Conservation (phyloP, 2,888 invertebrate genomes). For the Pristionchus fissidentatus region DNA sequence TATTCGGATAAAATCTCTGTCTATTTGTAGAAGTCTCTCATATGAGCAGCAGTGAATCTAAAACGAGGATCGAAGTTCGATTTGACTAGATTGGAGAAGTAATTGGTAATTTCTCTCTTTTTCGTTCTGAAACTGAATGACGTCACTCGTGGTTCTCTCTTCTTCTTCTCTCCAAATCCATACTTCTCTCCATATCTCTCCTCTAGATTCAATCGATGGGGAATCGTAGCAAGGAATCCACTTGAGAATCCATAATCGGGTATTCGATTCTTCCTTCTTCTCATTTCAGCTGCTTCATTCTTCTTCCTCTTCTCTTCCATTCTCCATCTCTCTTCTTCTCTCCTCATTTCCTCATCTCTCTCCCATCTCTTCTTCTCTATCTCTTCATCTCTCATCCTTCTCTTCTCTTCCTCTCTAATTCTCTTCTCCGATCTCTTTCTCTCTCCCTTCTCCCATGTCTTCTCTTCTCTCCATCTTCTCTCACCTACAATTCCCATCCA, state of each 20-base stretch:
- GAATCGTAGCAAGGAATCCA: slow-evolving; percentile 6
- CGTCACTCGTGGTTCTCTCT: not conserved
- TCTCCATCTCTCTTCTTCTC: not conserved
- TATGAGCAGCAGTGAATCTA: no score
- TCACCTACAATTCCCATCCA: no score
- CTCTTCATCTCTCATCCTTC: not conserved
- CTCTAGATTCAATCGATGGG: not conserved
- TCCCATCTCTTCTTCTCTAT: not conserved
- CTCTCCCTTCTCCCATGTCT: no score
- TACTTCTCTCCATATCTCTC: not conserved
- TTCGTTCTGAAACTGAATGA: no score
- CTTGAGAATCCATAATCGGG: not conserved
- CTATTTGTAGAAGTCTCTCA: no score
- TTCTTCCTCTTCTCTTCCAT: not conserved
- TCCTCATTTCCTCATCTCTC: not conserved
- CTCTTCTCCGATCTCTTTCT: no score
- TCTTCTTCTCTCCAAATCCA: not conserved
- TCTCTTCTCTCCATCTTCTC: no score
- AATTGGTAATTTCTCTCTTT: no score
- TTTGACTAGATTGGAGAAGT: no score
- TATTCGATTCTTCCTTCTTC: not conserved
- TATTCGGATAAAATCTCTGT: no score
- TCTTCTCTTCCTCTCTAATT: not conserved
- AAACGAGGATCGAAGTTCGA: no score
- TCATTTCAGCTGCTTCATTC: not conserved